Percentiles rank a stretch among this genome's conserved stretches.
phyloP scores from a whole-genome alignment of 2,797 vertebrate genomes.

The Oreonectes daqikongensis region DNA sequence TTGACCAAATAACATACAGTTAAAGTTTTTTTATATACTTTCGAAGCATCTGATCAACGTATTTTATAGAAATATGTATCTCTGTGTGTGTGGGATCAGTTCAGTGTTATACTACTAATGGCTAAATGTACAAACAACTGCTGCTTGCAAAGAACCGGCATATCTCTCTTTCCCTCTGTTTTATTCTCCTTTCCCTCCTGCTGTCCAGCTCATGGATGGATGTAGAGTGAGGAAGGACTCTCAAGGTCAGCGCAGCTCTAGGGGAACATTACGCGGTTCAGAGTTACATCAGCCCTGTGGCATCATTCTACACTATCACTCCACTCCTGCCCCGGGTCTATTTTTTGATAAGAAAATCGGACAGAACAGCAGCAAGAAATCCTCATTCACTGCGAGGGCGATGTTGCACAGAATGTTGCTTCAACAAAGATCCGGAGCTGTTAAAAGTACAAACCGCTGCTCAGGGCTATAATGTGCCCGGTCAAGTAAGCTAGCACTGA shows the following conservation, averaged over 20 bases:
- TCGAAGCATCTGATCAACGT: no score
- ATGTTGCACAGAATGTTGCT: conserved; percentile 19
- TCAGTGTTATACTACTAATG: neutral
- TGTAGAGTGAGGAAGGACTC: conserved; percentile 14
- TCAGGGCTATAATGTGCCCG: neutral
- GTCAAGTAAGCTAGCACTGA: neutral
- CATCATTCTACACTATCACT: conserved; percentile 37
- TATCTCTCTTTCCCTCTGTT: conserved; percentile 15
- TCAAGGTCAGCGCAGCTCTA: conserved; percentile 44
- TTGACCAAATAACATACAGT: neutral
- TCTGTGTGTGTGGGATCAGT: neutral
- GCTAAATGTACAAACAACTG: neutral
- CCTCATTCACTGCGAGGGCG: neutral
- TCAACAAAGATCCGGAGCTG: conserved; percentile 36
- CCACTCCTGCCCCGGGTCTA: neutral
- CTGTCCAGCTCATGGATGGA: conserved; percentile 14
- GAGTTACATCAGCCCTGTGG: conserved; percentile 32
- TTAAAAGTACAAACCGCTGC: conserved; percentile 38
- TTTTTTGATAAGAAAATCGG: conserved; percentile 29
- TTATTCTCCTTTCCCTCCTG: conserved; percentile 31
- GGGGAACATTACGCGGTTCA: conserved; percentile 35
- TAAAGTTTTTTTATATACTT: no score
- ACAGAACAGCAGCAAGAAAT: conserved; percentile 8
- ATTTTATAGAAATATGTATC: no score
- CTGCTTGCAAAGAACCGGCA: neutral